A percentile compares a stretch with the other conserved stretches of the same genome.
Conservation (phyloP, 2,888 invertebrate species). For the Zele albiditarsus region DNA sequence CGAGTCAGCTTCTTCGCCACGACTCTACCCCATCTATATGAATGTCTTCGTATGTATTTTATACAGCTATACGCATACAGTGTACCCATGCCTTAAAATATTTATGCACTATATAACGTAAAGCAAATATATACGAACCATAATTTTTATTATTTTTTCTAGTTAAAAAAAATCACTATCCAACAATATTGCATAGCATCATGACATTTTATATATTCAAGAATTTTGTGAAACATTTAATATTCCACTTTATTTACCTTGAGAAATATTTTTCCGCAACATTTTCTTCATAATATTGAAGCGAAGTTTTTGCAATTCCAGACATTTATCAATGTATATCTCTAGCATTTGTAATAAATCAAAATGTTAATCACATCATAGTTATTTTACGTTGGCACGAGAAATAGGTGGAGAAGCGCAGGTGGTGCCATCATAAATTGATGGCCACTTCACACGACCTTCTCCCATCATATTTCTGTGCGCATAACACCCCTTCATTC, state of each 20-base stretch:
- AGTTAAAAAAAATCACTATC: constrained; percentile 8
- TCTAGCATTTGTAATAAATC: background rate
- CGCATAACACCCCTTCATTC: background rate
- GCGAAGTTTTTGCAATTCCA: background rate
- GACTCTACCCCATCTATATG: constrained; percentile 33
- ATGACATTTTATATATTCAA: background rate
- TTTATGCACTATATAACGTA: constrained; percentile 17
- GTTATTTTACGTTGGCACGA: background rate
- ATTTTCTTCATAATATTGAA: no score
- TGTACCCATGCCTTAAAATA: constrained; percentile 25
- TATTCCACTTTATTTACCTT: background rate
- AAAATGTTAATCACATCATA: constrained; percentile 12
- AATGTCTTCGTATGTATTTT: constrained; percentile 37
- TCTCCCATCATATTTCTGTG: constrained; percentile 11
- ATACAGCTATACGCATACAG: constrained; percentile 11
- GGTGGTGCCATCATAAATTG: constrained; percentile 10
- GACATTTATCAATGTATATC: background rate
- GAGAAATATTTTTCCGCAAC: no score
- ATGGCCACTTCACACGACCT: constrained; percentile 20
- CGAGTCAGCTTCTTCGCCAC: constrained; percentile 41
- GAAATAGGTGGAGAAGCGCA: constrained; percentile 15
- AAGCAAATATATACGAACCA: constrained; percentile 1
- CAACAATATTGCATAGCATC: background rate
- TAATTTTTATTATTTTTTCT: background rate
- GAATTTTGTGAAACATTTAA: background rate